Conservation (phyloP, 2,113 vertebrate genomes). For the Megalops atlanticus region DNA sequence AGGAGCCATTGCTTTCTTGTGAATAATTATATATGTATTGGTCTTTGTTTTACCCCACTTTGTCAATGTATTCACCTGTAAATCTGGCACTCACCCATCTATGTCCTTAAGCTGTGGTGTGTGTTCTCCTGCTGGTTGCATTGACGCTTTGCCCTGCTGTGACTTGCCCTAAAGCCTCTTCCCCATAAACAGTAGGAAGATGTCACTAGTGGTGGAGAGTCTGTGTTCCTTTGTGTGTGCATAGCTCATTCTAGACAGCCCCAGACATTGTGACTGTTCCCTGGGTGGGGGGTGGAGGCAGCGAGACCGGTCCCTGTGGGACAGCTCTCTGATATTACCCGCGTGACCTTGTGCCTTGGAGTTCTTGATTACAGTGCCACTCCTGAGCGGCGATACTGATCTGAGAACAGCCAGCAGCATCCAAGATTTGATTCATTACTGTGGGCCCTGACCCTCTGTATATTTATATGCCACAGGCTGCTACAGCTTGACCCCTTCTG, state of each 20-base stretch:
- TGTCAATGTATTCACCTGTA: no score
- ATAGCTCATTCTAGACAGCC: not conserved
- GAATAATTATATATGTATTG: no score
- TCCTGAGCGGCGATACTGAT: not conserved
- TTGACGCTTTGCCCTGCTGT: not conserved
- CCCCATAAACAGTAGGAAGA: not conserved
- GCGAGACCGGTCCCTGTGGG: not conserved
- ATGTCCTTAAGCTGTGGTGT: no score
- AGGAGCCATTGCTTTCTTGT: not conserved
- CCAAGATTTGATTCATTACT: not conserved
- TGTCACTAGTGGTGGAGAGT: not conserved
- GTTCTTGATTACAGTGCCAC: not conserved
- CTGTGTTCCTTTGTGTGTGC: not conserved
- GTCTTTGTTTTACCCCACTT: no score
- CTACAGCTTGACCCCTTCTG: not conserved
- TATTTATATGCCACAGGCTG: not conserved
- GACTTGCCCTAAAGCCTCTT: not conserved
- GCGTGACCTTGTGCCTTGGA: not conserved
- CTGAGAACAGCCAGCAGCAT: not conserved
- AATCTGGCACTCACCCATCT: no score
- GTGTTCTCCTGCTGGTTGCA: not conserved
- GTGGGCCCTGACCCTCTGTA: not conserved
- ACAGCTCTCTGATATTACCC: not conserved
- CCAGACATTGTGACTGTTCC: not conserved
- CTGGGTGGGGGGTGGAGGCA: not conserved